Conservation (phyloP, 2,113 vertebrate species). For the Pavo muticus region DNA sequence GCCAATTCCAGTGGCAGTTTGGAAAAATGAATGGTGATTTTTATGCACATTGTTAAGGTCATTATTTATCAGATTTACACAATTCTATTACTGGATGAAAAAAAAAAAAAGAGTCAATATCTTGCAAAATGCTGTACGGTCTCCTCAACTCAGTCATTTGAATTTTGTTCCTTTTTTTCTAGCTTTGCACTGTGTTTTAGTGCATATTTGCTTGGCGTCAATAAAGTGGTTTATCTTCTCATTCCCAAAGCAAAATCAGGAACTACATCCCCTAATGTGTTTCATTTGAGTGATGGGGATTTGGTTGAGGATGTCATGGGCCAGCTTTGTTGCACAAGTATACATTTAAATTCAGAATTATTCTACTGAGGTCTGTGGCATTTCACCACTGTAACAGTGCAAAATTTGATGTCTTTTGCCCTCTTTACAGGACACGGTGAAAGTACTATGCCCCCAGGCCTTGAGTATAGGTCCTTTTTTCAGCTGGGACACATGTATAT, state of each 20-base stretch:
- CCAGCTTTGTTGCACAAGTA: constrained; percentile 33
- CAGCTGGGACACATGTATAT: not conserved
- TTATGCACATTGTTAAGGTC: constrained; percentile 10
- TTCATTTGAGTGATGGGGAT: constrained; percentile 35
- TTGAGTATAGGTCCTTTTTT: not conserved
- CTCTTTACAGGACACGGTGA: not conserved
- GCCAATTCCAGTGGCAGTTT: constrained; percentile 20
- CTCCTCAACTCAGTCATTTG: not conserved
- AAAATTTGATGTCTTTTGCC: not conserved
- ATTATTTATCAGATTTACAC: constrained; percentile 37
- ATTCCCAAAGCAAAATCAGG: constrained; percentile 6
- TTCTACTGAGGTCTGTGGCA: constrained; percentile 17
- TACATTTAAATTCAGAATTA: not conserved
- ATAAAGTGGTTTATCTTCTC: constrained; percentile 19
- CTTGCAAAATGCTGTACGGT: constrained; percentile 18
- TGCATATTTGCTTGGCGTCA: constrained; percentile 8
- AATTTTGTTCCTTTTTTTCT: constrained; percentile 21
- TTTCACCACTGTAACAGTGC: not conserved
- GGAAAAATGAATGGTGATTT: not conserved
- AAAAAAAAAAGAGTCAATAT: not conserved
- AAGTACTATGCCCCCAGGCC: fast-evolving
- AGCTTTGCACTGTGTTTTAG: constrained; percentile 27
- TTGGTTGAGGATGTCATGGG: not conserved
- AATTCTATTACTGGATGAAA: not conserved
- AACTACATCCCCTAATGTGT: not conserved